Evolutionary conservation across 2,113 vertebrate species (phyloP), one percentile per base, ranked within the genome.

Genomic region (Bubo bubo): DNA sequence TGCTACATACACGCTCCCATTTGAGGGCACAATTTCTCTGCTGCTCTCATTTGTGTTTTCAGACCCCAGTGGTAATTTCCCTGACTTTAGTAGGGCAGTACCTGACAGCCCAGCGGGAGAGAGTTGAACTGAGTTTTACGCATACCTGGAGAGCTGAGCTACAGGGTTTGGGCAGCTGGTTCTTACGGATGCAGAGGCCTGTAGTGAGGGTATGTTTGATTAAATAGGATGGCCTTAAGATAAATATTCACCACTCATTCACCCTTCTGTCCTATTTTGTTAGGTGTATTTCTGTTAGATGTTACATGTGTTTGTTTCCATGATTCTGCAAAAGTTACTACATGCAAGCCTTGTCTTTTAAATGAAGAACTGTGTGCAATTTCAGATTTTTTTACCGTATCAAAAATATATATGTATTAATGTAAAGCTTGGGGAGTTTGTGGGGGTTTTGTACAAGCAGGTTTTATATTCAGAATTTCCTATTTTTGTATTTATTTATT

Each of bases 401-500:
- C 79, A 59, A 47, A 95, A 77, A 11, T 21, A 7, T 3, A 1
- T 66, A 14, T 4, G 10, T 56, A 41, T 59, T 82, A 56, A 64
- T 67, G 67, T 62, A 64, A 77, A 92, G 35, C 79, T 73, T 56
- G 15, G 27, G 16, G 10, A 58, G 19, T 28, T 68, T 43, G 37
- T 9, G 26, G 28, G 12, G 12, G 3, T 30, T 79, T 80, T 86
- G 35, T 75, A 95, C 64, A 50, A 83, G 62, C 32, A 43, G 14
- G 10, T 80, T 97, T 94, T 92, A 11, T 87, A 94, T 82, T 90
- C 81, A 80, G 70, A 91, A 86, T 58, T 60, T 64, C 59, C 68
- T 96, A 92, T 39, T 94, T 96, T 92, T 97, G 7, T 84, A 93
- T 90, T 86, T 88, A 85, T 96, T 93, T 96, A 94, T 94, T 89